Conservation (phyloP, 2,113 vertebrate species). For the Sula dactylatra region DNA sequence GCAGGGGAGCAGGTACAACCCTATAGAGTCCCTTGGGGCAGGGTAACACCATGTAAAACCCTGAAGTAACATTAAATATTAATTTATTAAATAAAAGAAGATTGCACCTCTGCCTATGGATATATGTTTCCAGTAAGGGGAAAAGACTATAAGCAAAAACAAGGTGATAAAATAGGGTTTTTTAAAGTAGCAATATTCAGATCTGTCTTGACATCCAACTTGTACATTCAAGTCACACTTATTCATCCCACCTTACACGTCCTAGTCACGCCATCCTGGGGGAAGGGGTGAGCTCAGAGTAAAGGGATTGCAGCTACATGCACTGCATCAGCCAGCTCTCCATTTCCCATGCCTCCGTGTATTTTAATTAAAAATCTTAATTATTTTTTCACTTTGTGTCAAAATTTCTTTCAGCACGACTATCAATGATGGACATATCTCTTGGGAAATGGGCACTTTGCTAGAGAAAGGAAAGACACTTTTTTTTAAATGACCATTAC, state of each 20-base stretch:
- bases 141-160: neutral
- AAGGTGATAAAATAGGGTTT: neutral
- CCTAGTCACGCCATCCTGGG: neutral
- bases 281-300: neutral
- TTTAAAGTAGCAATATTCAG: neutral
- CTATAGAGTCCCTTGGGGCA: fast-evolving
- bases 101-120: neutral
- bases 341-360: neutral
- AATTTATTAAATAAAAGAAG: neutral
- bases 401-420: neutral
- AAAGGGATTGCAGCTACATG: neutral
- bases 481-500: neutral
- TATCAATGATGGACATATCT: neutral
- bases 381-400: conserved; percentile 18
- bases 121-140: fast-evolving
- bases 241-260: neutral
- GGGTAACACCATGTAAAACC: neutral
- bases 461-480: neutral
- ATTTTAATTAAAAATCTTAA: conserved; percentile 28
- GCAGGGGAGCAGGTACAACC: neutral
- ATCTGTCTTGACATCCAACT: neutral
- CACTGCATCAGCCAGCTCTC: neutral
- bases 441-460: neutral
- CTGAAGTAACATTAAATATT: neutral
- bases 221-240: neutral